A percentile compares a stretch with the other conserved stretches of the same genome.
phyloP scores from a whole-genome alignment of 2,113 vertebrate species.

The Megaleporinus macrocephalus region DNA sequence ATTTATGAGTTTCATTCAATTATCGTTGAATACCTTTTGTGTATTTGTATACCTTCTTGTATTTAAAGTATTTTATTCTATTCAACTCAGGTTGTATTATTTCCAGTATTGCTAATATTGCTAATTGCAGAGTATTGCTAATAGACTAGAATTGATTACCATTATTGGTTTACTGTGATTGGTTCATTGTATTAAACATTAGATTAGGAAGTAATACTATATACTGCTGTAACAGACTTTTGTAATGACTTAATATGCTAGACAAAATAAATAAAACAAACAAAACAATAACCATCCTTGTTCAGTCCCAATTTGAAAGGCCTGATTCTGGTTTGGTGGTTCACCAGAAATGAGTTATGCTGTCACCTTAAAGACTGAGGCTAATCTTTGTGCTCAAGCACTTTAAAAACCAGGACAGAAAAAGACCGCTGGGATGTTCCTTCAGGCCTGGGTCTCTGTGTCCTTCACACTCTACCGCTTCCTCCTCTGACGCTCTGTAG shows the following conservation, averaged over 20 bases:
- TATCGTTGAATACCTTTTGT: too few species aligned
- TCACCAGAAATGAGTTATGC: neutral
- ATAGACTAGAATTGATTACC: neutral
- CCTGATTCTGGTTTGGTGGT: neutral
- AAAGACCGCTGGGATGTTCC: conserved; percentile 9
- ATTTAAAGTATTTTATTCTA: too few species aligned
- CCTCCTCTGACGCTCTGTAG: neutral
- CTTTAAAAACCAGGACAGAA: conserved; percentile 4
- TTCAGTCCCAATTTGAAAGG: neutral
- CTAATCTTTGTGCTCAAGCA: neutral
- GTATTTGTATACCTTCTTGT: too few species aligned
- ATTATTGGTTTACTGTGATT: too few species aligned
- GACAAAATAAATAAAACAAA: neutral
- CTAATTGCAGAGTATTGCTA: neutral
- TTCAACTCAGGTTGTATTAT: too few species aligned
- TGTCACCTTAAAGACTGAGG: neutral
- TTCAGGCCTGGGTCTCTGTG: neutral
- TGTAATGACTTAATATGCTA: neutral
- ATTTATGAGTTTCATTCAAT: too few species aligned
- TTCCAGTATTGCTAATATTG: too few species aligned
- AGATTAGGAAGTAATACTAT: too few species aligned
- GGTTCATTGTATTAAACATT: too few species aligned
- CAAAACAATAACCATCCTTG: neutral
- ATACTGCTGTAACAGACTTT: too few species aligned
- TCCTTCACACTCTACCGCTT: neutral